A percentile compares a stretch with the other conserved stretches of the same genome.
Conservation (phyloP, 2,888 invertebrate genomes). For the Pediacus dermestoides region DNA sequence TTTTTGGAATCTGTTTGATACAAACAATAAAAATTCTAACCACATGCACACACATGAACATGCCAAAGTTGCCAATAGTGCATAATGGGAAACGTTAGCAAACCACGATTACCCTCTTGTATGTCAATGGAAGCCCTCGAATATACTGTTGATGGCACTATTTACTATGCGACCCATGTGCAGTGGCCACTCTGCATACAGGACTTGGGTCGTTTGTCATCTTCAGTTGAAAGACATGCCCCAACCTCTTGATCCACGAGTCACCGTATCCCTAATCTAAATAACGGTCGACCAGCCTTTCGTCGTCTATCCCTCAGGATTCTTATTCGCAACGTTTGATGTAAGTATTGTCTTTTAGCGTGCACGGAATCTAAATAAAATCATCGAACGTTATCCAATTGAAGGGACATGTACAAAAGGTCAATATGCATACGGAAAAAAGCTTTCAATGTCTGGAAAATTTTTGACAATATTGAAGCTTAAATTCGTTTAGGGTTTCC, state of each 20-base stretch:
- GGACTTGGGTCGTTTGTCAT: constrained; percentile 33
- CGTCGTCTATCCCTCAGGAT: constrained; percentile 22
- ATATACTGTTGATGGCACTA: constrained; percentile 29
- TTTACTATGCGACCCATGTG: constrained; percentile 32
- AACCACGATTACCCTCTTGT: no score
- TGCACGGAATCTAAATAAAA: constrained; percentile 18
- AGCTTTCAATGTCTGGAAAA: neutral
- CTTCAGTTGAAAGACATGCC: constrained; percentile 17
- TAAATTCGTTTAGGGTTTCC: neutral
- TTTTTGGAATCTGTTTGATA: no score
- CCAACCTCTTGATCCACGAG: constrained; percentile 24
- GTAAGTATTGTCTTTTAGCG: constrained; percentile 22
- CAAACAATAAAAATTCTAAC: no score
- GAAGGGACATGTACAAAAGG: neutral
- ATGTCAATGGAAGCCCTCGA: no score
- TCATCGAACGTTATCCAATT: constrained; percentile 5
- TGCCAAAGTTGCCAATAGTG: no score
- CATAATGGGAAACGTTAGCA: no score
- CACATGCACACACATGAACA: no score
- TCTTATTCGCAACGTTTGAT: constrained; percentile 25
- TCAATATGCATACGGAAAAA: no score
- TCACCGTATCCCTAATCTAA: constrained; percentile 25
- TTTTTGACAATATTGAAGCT: neutral
- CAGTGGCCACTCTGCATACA: constrained; percentile 29
- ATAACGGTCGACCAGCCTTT: constrained; percentile 25